These are phyloP conservation scores for Nomada flava DNA, from an alignment of 2,888 invertebrate genomes.

Conservation along the genomic window DNA sequence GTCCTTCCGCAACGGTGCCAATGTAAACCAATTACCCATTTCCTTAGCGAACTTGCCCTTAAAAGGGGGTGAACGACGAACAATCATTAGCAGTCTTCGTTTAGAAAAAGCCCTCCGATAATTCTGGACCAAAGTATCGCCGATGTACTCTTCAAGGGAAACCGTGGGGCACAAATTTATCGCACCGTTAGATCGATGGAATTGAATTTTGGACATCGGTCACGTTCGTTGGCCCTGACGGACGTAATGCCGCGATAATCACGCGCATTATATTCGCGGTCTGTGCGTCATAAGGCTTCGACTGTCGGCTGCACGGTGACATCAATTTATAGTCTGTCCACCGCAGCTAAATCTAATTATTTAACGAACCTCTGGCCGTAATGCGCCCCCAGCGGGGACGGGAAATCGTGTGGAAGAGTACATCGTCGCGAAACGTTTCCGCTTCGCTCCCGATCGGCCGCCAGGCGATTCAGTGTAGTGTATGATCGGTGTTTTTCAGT, in stretches of 20 bases:
- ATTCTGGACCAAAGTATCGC: no score
- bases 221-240: conserved; percentile 27
- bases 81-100: no score
- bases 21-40: conserved; percentile 3
- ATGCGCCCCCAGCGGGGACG: conserved; percentile 29
- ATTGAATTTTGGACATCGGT: conserved; percentile 16
- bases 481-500: background rate
- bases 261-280: conserved; percentile 51
- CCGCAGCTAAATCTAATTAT: conserved; percentile 54
- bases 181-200: background rate
- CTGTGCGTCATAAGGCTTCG: conserved; percentile 60
- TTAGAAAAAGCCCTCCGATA: no score
- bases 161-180: background rate
- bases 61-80: background rate
- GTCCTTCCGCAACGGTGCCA: background rate
- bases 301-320: conserved; percentile 45
- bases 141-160: no score
- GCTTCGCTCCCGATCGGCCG: background rate
- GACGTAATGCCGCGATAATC: conserved; percentile 59
- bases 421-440: background rate
- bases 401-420: conserved; percentile 38
- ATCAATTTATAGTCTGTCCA: conserved; percentile 57
- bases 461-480: background rate
- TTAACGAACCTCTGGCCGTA: conserved; percentile 39
- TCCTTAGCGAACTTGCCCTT: background rate